Evolutionary conservation across 2,113 vertebrate species (phyloP).

Genomic region (Eira barbara): DNA sequence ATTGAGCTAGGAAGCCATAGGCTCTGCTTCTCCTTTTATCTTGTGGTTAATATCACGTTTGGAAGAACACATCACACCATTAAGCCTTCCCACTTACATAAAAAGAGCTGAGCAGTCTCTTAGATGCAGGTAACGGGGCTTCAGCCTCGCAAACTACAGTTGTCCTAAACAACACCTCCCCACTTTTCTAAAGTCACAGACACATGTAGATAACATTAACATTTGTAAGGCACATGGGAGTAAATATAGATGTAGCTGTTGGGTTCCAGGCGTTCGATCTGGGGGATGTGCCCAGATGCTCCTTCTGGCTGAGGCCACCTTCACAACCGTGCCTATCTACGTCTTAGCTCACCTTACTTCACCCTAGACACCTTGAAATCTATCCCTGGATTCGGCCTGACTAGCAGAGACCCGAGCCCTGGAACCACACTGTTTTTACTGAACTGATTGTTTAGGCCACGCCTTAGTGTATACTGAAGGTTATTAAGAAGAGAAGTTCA

Average conservation of each 20-base stretch:
- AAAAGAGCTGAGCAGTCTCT: background rate
- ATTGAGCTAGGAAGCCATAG: background rate
- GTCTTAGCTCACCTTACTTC: background rate
- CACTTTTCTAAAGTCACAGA: background rate
- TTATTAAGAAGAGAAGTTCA: background rate
- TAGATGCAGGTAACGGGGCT: background rate
- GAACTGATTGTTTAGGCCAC: background rate
- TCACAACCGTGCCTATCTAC: background rate
- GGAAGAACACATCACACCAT: background rate
- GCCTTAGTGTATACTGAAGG: background rate
- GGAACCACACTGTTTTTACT: background rate
- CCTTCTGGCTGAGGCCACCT: background rate
- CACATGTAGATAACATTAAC: background rate
- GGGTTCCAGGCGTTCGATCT: background rate
- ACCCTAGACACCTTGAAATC: background rate
- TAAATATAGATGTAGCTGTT: background rate
- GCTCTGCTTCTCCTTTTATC: background rate
- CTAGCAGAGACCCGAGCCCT: background rate
- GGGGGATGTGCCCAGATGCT: background rate
- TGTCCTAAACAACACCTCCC: background rate
- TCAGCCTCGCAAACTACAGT: background rate
- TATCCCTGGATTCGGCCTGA: background rate
- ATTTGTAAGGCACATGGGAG: background rate
- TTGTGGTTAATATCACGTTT: background rate
- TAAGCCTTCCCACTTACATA: background rate